Base-by-base conservation (phyloP, 2,797 vertebrate species). In the Dendrocincla tyrannina region DNA sequence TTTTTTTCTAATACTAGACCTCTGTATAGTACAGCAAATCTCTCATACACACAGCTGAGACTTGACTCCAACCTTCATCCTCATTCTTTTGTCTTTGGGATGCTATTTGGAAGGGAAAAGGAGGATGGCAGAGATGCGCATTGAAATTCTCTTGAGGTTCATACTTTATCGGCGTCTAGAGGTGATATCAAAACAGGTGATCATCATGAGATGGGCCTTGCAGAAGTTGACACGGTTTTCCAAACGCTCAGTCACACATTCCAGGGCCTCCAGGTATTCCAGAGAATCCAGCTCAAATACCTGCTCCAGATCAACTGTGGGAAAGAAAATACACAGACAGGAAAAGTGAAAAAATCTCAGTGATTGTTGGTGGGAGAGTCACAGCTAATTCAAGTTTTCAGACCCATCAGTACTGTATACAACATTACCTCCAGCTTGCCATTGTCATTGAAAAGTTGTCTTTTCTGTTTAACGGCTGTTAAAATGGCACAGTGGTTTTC, bases 131-230 rank as follows among this genome's bases (percentile, higher is more conserved):
- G 56, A 49, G 32, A 80, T 93, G 87, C 0, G 0, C 67, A 44
- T 16, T 83, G 88, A 89, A 89, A 70, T 39, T 74, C 64, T 66
- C 49, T 94, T 64, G 91, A 95, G 91, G 56, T 58, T 91, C 76
- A 6, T 39, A 78, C 95, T 97, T 92, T 97, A 99, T 35, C 98
- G 97, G 58, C 98, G 98, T 92, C 98, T 98, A 74, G 98, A 98
- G 70, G 98, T 98, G 85, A 98, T 97, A 47, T 99, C 99, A 13
- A 99, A 99, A 96, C 98, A 99, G 92, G 99, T 99, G 97, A 99
- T 98, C 99, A 99, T 99, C 98, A 99, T 99, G 95, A 99, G 97
- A 79, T 98, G 98, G 52, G 99, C 99, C 97, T 99, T 99, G 98
- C 99, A 99, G 97, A 98, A 98, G 96, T 98, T 98, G 88, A 99